Percentiles rank a stretch among this genome's conserved stretches.
phyloP scores from a whole-genome alignment of 1,140 invertebrate species.

The Sogatella furcifera region DNA sequence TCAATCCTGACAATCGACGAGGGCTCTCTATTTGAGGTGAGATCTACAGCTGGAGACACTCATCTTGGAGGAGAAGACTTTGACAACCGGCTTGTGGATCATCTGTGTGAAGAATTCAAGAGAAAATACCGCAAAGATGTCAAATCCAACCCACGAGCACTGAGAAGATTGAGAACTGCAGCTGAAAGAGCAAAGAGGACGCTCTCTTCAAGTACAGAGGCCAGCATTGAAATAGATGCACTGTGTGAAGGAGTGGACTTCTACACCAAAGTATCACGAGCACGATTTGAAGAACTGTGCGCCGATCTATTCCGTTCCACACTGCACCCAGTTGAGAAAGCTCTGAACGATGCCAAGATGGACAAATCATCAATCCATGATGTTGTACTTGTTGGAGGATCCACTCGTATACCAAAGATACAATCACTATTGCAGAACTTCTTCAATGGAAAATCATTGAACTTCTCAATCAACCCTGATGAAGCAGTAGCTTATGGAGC shows the following conservation, averaged over 20 bases:
- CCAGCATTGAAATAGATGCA: constrained; percentile 44
- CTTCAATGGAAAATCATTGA: constrained; percentile 49
- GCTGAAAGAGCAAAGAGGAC: constrained; percentile 49
- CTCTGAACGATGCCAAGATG: constrained; percentile 54
- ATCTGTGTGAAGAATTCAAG: constrained; percentile 47
- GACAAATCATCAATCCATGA: constrained; percentile 53
- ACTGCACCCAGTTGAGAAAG: constrained; percentile 49
- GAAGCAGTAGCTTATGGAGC: constrained; percentile 62
- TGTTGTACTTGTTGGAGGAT: constrained; percentile 57
- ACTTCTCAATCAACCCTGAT: constrained; percentile 66
- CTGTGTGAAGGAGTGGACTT: constrained; percentile 46
- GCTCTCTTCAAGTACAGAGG: constrained; percentile 44
- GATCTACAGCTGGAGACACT: constrained; percentile 65
- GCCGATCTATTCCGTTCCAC: constrained; percentile 47
- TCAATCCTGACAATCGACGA: constrained; percentile 40
- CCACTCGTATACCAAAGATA: constrained; percentile 46
- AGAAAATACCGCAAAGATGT: constrained; percentile 41
- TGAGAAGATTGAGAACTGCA: constrained; percentile 50
- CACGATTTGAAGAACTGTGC: constrained; percentile 51
- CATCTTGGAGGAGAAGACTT: constrained; percentile 73
- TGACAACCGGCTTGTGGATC: constrained; percentile 66
- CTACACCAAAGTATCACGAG: constrained; percentile 46
- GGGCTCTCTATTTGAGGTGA: constrained; percentile 64
- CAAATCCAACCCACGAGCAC: constrained; percentile 34
- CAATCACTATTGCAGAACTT: constrained; percentile 42